Percentiles rank a stretch among this genome's conserved stretches.
Evolutionary conservation across 2,113 vertebrate species (phyloP).

Genomic region (Conger conger): DNA sequence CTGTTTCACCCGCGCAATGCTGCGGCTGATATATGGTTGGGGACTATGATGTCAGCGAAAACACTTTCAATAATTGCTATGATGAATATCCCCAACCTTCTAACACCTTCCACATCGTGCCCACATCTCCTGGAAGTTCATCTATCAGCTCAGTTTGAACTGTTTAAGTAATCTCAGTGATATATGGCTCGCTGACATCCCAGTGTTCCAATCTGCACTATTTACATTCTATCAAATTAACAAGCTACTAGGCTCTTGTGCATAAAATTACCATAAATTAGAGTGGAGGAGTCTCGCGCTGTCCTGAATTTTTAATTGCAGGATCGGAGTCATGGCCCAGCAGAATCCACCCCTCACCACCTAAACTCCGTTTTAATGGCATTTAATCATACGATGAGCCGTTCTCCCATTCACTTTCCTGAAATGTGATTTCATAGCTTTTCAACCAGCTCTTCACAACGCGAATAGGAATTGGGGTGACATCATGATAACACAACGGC

Average conservation of each 20-base stretch:
- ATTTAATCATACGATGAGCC: neutral
- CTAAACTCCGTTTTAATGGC: slow-evolving; percentile 56
- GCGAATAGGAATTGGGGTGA: slow-evolving; percentile 2
- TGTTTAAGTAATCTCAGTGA: slow-evolving; percentile 89
- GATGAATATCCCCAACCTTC: slow-evolving; percentile 93
- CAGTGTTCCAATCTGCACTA: slow-evolving; percentile 80
- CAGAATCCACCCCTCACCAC: slow-evolving; percentile 74
- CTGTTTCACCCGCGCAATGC: slow-evolving; percentile 78
- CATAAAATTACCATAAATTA: slow-evolving; percentile 87
- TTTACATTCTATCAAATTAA: slow-evolving; percentile 91
- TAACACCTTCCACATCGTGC: slow-evolving; percentile 82
- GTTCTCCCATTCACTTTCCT: neutral
- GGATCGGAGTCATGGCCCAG: slow-evolving; percentile 71
- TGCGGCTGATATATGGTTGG: slow-evolving; percentile 83
- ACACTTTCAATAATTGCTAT: slow-evolving; percentile 96
- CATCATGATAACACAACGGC: slow-evolving; percentile 15
- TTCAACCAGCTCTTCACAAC: neutral
- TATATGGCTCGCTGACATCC: slow-evolving; percentile 84
- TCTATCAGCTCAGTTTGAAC: slow-evolving; percentile 89
- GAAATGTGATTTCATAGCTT: neutral
- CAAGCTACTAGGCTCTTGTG: slow-evolving; percentile 80
- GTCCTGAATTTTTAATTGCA: slow-evolving; percentile 82
- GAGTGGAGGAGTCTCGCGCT: slow-evolving; percentile 74
- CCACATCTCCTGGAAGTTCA: slow-evolving; percentile 81
- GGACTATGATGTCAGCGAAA: slow-evolving; percentile 87